Evolutionary conservation across 2,113 vertebrate species (phyloP), one percentile per base, ranked within the genome.

Genomic region (Lepus americanus): DNA sequence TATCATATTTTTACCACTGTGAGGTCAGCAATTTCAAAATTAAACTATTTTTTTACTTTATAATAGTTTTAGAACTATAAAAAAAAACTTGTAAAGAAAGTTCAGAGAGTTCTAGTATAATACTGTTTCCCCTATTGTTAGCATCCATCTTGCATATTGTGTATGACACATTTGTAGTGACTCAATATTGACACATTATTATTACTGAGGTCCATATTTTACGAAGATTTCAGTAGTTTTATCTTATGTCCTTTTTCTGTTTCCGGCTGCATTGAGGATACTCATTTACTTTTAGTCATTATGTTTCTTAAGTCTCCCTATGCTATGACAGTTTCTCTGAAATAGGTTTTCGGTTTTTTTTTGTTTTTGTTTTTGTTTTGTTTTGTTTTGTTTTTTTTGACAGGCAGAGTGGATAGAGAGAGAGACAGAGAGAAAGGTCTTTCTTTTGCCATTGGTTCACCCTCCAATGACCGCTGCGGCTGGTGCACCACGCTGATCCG

Each of bases 1-100:
- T 66, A 51, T 6, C 74, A 97, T 64, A 29, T 69, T 91, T 85
- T 92, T 81, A 49, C 44, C 67, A 86, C 63, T 91, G 55, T 67
- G 14, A 83, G 51, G 70, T 19, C 9, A 94, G 44, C 2, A 25
- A 76, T 80, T 89, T 59, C 4, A 66, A 69, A 55, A 81, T 14
- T 64, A 31, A 64, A 36, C 17, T 59, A 5, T 59, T 59, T 0
- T 63, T 59, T 70, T 20, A 70, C 49, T 73, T 94, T 82, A 89
- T 31, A 76, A 72, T 36, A 84, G 10, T 31, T 69, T 94, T 70
- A 74, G 7, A 69, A 39, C 44, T 81, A 55, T 9, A 87, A 19
- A 87, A 82, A 96, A 85, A 10, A 44, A 44, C 44, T 64, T 79
- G 0, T 55, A 3, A 81, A 64, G 22, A 6, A 31, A 76, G 5